Percentiles rank a stretch among this genome's conserved stretches.
Conservation (phyloP, 2,113 vertebrate species). For the Lanius collurio region DNA sequence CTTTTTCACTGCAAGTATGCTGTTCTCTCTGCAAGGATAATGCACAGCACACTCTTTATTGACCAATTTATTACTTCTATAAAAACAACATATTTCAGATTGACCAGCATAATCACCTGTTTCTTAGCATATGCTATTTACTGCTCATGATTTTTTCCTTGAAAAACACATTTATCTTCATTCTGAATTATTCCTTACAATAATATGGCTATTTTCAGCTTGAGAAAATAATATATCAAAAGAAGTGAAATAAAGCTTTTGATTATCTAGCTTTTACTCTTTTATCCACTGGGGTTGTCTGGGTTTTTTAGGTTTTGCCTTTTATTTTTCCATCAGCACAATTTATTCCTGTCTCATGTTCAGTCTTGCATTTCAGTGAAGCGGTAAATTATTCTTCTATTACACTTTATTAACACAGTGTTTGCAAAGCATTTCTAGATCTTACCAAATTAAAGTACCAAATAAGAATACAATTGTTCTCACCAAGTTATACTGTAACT, state of each 20-base stretch:
- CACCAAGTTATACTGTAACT: background rate
- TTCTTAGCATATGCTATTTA: background rate
- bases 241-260: background rate
- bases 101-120: background rate
- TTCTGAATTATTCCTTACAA: background rate
- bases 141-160: background rate
- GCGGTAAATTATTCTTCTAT: background rate
- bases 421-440: background rate
- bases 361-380: background rate
- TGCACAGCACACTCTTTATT: background rate
- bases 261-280: background rate
- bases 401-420: background rate
- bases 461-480: background rate
- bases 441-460: background rate
- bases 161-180: background rate
- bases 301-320: background rate
- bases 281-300: background rate
- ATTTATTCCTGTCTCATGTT: background rate
- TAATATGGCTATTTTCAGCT: background rate
- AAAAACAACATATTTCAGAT: background rate
- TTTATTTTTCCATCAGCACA: background rate
- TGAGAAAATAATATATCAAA: background rate
- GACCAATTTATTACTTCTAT: background rate
- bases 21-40: background rate
- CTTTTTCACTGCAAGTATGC: background rate